Percentiles rank a stretch among this genome's conserved stretches.
Conservation (phyloP, 1,140 invertebrate genomes). For the Solenopsis invicta region DNA sequence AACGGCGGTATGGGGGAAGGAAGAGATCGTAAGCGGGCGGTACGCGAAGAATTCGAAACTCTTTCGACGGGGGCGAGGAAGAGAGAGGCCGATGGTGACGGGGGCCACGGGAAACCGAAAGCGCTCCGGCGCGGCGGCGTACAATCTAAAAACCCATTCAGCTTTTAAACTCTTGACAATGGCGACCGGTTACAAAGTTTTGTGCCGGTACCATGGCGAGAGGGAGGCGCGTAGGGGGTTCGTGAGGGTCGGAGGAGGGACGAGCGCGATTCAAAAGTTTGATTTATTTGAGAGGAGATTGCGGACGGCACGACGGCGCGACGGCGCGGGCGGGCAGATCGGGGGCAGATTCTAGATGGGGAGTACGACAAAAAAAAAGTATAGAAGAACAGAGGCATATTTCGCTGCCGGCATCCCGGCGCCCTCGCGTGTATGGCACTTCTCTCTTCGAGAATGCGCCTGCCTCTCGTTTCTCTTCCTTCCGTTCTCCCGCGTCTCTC, state of each 20-base stretch:
- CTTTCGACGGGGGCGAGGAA: slow-evolving; percentile 39
- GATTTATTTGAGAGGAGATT: slow-evolving; percentile 87
- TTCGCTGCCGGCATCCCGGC: slow-evolving; percentile 72
- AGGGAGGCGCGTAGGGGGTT: slow-evolving; percentile 63
- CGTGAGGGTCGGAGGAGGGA: slow-evolving; percentile 60
- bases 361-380: slow-evolving; percentile 22
- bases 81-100: slow-evolving; percentile 66
- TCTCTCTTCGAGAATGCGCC: slow-evolving; percentile 22
- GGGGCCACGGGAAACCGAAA: slow-evolving; percentile 83
- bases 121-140: slow-evolving; percentile 70
- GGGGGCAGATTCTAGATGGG: slow-evolving; percentile 62
- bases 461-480: slow-evolving; percentile 24
- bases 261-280: slow-evolving; percentile 85
- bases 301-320: slow-evolving; percentile 77
- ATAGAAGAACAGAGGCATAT: slow-evolving; percentile 69
- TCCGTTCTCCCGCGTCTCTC: background rate
- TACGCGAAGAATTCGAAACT: slow-evolving; percentile 81
- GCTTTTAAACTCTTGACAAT: slow-evolving; percentile 87
- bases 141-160: slow-evolving; percentile 86
- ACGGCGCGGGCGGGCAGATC: slow-evolving; percentile 58
- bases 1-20: background rate
- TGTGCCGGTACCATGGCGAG: slow-evolving; percentile 56
- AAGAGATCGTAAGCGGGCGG: slow-evolving; percentile 32
- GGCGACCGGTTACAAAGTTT: slow-evolving; percentile 83
- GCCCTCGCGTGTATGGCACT: slow-evolving; percentile 72